Percentiles rank a stretch among this genome's conserved stretches.
Evolutionary conservation across 2,113 vertebrate species (phyloP).

Genomic region (Cyanoliseus patagonus): DNA sequence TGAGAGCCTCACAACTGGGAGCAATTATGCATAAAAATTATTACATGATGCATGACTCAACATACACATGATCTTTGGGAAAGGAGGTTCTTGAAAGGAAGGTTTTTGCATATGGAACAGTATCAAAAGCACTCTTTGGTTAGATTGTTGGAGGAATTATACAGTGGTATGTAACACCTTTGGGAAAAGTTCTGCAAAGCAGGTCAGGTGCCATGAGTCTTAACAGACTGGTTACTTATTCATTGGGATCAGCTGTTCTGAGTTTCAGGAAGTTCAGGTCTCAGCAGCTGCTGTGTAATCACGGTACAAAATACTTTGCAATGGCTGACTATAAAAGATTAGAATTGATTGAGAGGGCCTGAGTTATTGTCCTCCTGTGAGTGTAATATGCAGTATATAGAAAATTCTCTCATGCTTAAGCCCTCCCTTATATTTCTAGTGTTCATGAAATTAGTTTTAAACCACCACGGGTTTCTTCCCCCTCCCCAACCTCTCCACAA

Average conservation of each 20-base stretch:
- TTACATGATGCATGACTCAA: constrained; percentile 38
- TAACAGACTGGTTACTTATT: constrained; percentile 48
- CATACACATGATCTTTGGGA: constrained; percentile 42
- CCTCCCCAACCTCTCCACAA: neutral
- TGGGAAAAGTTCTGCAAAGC: constrained; percentile 44
- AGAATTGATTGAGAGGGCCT: constrained; percentile 45
- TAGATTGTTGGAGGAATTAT: constrained; percentile 31
- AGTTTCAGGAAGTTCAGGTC: constrained; percentile 53
- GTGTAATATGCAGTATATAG: neutral
- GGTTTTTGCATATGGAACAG: neutral
- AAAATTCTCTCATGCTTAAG: constrained; percentile 39
- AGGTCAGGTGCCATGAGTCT: constrained; percentile 43
- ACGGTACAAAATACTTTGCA: constrained; percentile 20
- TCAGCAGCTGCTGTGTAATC: constrained; percentile 63
- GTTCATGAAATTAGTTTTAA: constrained; percentile 51
- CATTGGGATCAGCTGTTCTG: constrained; percentile 54
- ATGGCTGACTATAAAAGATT: constrained; percentile 34
- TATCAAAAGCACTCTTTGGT: neutral
- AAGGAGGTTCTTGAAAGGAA: constrained; percentile 28
- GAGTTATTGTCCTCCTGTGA: constrained; percentile 62
- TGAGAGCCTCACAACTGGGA: constrained; percentile 44
- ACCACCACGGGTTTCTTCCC: neutral
- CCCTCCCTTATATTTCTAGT: constrained; percentile 26
- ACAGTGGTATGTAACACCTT: constrained; percentile 14
- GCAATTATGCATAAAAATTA: constrained; percentile 45